Conservation (phyloP, 1,140 invertebrate species). For the Melipona quadrifasciata region DNA sequence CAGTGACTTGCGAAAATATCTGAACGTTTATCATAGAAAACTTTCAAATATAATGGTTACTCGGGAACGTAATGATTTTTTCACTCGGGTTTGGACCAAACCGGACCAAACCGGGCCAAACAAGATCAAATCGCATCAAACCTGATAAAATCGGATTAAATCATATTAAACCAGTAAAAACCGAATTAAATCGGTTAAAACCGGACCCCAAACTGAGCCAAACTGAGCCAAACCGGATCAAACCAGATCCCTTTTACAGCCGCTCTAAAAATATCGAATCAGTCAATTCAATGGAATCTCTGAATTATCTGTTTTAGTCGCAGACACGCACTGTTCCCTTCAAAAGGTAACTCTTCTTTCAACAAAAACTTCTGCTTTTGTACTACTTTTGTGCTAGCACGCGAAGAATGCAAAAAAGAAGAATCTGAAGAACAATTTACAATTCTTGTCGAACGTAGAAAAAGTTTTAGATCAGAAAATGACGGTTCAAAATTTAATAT, state of each 20-base stretch:
- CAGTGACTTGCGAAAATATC: no score
- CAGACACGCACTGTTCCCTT: not conserved
- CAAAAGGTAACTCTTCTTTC: not conserved
- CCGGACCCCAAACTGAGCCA: no score
- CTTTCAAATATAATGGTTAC: no score
- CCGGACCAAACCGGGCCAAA: not conserved
- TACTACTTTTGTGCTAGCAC: no score
- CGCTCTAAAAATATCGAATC: not conserved
- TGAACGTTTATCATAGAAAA: no score
- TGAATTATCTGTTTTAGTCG: not conserved
- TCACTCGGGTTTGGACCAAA: not conserved
- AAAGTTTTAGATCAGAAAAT: not conserved
- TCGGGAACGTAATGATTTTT: no score
- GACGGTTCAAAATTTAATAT: not conserved
- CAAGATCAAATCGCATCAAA: not conserved
- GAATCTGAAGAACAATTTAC: no score
- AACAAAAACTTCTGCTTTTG: not conserved
- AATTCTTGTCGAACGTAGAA: not conserved
- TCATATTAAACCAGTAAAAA: no score
- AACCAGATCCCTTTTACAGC: constrained; percentile 2
- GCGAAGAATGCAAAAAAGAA: no score
- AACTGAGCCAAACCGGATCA: not conserved
- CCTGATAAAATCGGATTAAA: no score
- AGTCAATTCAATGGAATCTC: constrained; percentile 9
- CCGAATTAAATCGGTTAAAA: no score